Conservation (phyloP, 2,888 invertebrate genomes). For the Leptopilina drosophilae region DNA sequence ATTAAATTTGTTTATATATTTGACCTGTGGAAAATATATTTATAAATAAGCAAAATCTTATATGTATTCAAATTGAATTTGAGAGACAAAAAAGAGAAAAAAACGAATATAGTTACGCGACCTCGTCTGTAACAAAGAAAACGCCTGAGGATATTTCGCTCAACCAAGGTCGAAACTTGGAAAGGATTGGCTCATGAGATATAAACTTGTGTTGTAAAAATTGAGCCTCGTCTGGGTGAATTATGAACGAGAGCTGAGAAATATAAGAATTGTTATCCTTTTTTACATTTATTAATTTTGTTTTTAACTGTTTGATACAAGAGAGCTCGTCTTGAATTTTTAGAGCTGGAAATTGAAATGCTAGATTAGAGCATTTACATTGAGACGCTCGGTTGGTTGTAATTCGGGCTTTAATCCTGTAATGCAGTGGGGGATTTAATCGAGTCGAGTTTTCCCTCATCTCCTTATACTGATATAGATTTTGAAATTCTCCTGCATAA, state of each 20-base stretch:
- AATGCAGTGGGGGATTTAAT: conserved; percentile 36
- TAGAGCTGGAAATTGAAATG: conserved; percentile 25
- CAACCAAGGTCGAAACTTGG: conserved; percentile 10
- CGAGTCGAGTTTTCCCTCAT: conserved; percentile 18
- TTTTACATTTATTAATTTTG: conserved; percentile 20
- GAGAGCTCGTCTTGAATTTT: conserved; percentile 6
- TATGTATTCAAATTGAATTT: conserved; percentile 1
- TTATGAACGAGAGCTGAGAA: neutral
- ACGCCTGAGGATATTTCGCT: conserved; percentile 16
- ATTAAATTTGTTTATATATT: conserved; percentile 1
- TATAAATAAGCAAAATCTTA: conserved; percentile 3
- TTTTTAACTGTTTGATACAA: conserved; percentile 1
- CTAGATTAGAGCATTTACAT: conserved; percentile 31
- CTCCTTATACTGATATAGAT: conserved; percentile 26
- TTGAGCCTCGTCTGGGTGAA: neutral
- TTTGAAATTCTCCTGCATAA: neutral
- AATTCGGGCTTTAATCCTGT: conserved; percentile 31
- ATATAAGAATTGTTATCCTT: neutral
- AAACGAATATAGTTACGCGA: neutral
- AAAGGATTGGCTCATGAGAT: conserved; percentile 33
- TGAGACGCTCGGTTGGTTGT: conserved; percentile 24
- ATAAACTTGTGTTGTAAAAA: neutral
- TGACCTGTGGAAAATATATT: neutral
- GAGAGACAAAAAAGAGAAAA: neutral
- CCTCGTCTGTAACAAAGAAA: conserved; percentile 32